Evolutionary conservation across 2,888 invertebrate species (phyloP).

Genomic region (Platycnemis pennipes): DNA sequence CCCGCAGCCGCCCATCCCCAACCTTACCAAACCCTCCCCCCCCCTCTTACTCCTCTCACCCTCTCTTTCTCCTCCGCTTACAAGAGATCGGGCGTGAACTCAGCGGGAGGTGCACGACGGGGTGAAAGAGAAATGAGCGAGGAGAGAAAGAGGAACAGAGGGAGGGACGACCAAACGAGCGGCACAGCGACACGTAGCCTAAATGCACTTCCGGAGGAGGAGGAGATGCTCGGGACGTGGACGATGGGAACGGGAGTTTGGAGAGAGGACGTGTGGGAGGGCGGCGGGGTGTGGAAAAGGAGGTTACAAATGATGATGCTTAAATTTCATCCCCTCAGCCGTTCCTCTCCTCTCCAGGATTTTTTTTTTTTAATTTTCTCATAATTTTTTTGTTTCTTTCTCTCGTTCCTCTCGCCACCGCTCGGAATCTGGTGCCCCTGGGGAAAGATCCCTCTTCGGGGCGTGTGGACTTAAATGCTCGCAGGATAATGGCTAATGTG

Average conservation of each 20-base stretch:
- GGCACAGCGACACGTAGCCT: background rate
- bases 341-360: background rate
- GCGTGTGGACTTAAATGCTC: background rate
- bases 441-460: no score
- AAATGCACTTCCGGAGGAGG: slow-evolving; percentile 48
- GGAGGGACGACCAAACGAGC: background rate
- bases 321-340: background rate
- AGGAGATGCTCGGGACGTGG: background rate
- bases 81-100: no score
- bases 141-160: background rate
- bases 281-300: background rate
- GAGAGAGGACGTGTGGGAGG: background rate
- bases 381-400: background rate
- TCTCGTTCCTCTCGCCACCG: background rate
- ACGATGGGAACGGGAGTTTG: background rate
- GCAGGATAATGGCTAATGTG: background rate
- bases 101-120: background rate
- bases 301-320: background rate
- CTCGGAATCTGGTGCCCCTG: background rate
- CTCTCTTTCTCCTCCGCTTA: background rate
- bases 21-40: background rate
- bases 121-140: background rate
- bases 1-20: background rate
- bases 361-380: background rate
- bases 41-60: background rate